These are phyloP conservation scores for Steromphala cineraria DNA, from an alignment of 2,888 invertebrate species.

Conservation along the genomic window DNA sequence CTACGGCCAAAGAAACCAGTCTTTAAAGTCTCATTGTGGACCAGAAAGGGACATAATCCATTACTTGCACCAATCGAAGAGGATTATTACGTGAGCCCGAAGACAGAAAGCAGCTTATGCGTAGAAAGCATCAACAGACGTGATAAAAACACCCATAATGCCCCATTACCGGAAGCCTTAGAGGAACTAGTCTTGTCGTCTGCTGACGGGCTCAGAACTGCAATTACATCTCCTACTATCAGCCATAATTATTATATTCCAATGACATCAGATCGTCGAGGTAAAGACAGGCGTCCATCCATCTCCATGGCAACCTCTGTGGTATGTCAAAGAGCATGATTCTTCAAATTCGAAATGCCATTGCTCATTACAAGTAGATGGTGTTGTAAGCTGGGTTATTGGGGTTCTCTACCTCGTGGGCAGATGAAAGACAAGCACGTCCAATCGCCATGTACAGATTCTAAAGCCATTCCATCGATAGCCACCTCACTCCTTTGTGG, in stretches of 20 bases:
- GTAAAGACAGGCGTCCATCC: background rate
- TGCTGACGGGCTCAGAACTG: background rate
- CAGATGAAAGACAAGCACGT: too few species aligned
- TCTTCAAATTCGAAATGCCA: too few species aligned
- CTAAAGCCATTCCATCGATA: too few species aligned
- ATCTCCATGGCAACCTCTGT: background rate
- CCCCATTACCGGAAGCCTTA: background rate
- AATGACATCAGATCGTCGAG: background rate
- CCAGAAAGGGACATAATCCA: background rate
- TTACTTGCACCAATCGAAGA: background rate
- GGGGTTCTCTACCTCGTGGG: too few species aligned
- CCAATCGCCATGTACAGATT: too few species aligned
- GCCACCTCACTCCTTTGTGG: too few species aligned
- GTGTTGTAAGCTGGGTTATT: too few species aligned
- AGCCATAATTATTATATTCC: background rate
- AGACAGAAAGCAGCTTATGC: background rate
- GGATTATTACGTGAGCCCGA: background rate
- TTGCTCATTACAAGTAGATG: too few species aligned
- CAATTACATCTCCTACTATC: background rate
- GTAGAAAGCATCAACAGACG: background rate
- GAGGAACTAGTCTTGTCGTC: background rate
- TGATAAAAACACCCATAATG: background rate
- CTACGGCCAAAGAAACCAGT: background rate
- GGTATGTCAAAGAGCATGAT: too few species aligned
- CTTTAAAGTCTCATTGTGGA: background rate